Evolutionary conservation across 2,113 vertebrate genomes (phyloP).

Genomic region (Sapayoa aenigma): DNA sequence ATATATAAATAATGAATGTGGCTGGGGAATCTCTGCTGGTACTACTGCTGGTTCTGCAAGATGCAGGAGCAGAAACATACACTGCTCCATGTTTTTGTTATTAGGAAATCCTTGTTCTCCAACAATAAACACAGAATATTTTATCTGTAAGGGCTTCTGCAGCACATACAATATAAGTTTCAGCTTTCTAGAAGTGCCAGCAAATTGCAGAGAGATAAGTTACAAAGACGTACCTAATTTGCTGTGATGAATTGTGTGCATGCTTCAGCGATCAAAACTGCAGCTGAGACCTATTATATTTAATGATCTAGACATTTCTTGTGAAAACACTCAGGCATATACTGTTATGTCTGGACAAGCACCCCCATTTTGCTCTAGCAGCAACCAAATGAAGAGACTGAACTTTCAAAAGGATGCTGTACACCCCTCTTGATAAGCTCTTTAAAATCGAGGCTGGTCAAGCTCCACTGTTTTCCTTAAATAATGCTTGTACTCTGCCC

Average conservation of each 20-base stretch:
- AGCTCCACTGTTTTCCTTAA: background rate
- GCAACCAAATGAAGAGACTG: conserved; percentile 2
- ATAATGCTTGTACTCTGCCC: background rate
- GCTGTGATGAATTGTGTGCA: conserved; percentile 80
- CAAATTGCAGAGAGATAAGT: conserved; percentile 65
- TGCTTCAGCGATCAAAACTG: conserved; percentile 74
- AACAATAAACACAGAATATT: conserved; percentile 36
- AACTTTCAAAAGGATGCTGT: background rate
- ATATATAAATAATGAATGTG: conserved; percentile 77
- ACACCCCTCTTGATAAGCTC: background rate
- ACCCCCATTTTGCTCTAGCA: conserved; percentile 7
- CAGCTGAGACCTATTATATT: conserved; percentile 82
- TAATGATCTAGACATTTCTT: conserved; percentile 74
- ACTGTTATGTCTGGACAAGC: conserved; percentile 59
- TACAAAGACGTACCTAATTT: conserved; percentile 73
- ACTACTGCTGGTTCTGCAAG: conserved; percentile 58
- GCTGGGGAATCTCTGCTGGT: conserved; percentile 60
- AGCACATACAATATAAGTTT: conserved; percentile 29
- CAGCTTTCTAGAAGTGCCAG: conserved; percentile 41
- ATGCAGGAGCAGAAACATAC: conserved; percentile 32
- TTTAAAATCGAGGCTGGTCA: background rate
- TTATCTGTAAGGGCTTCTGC: conserved; percentile 52
- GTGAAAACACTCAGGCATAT: conserved; percentile 71
- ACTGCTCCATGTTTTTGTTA: conserved; percentile 37
- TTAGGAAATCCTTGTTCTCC: conserved; percentile 50